Conservation (phyloP, 2,888 invertebrate species). For the Drosophila acutilabella region DNA sequence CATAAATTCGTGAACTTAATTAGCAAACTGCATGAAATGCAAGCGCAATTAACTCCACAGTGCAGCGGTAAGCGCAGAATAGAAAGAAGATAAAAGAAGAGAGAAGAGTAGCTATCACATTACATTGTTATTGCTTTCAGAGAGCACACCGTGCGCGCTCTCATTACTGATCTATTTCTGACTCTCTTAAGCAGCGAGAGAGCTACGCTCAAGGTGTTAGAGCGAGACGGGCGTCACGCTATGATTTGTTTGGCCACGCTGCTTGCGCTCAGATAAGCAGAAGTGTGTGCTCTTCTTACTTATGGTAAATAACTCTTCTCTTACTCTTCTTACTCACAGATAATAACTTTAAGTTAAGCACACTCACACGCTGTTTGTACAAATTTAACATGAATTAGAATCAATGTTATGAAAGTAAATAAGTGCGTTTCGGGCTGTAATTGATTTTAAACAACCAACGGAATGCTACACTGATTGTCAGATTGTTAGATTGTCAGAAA, state of each 20-base stretch:
- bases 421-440: background rate
- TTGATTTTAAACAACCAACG: background rate
- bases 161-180: background rate
- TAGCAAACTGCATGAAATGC: constrained; percentile 8
- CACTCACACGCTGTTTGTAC: background rate
- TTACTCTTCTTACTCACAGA: too few species aligned
- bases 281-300: too few species aligned
- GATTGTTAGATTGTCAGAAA: background rate
- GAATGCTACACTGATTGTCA: background rate
- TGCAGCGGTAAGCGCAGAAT: background rate
- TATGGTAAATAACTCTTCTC: too few species aligned
- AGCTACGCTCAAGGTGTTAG: background rate
- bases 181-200: background rate
- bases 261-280: too few species aligned
- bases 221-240: background rate
- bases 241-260: too few species aligned
- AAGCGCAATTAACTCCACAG: background rate
- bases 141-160: background rate
- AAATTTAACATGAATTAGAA: constrained; percentile 5
- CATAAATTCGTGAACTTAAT: background rate
- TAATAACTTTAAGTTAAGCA: background rate
- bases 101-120: background rate
- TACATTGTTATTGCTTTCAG: background rate
- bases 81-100: background rate
- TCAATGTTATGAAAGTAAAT: background rate